Percentiles rank a stretch among this genome's conserved stretches.
phyloP scores from a whole-genome alignment of 2,113 vertebrate genomes.

The Neogobius melanostomus region DNA sequence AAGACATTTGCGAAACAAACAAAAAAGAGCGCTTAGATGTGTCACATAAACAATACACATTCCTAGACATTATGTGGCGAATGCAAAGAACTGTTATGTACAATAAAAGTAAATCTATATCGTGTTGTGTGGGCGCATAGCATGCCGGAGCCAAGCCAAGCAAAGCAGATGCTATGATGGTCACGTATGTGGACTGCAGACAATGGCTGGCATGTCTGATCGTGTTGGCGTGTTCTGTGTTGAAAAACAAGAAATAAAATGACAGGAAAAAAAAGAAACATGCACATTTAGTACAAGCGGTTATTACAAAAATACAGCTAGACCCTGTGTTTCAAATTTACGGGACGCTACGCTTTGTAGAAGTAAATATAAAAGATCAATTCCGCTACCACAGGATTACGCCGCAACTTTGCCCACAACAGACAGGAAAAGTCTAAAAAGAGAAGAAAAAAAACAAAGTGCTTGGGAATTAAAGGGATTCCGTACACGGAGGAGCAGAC shows the following conservation, averaged over 20 bases:
- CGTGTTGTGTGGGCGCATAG: slow-evolving; percentile 5
- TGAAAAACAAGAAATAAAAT: slow-evolving; percentile 5
- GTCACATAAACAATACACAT: background rate
- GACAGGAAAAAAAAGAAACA: slow-evolving; percentile 3
- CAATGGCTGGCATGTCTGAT: background rate
- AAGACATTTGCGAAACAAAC: background rate
- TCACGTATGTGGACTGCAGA: slow-evolving; percentile 15
- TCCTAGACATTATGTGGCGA: background rate
- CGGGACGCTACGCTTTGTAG: background rate
- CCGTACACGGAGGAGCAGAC: slow-evolving; percentile 17
- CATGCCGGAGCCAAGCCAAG: slow-evolving; percentile 57
- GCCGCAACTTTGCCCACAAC: slow-evolving; percentile 33
- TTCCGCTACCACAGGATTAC: slow-evolving; percentile 28
- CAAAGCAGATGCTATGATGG: slow-evolving; percentile 49
- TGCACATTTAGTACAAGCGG: slow-evolving; percentile 1
- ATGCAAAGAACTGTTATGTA: background rate
- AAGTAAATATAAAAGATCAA: slow-evolving; percentile 31
- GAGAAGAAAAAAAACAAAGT: slow-evolving; percentile 36
- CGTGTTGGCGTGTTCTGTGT: background rate
- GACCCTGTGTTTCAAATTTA: background rate
- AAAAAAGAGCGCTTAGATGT: background rate
- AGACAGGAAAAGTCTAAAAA: slow-evolving; percentile 7
- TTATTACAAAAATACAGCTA: slow-evolving; percentile 43
- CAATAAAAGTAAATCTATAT: background rate
- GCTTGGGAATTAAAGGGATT: slow-evolving; percentile 34